Conservation (phyloP, 2,888 invertebrate genomes). For the Nephrocerus scutellatus region DNA sequence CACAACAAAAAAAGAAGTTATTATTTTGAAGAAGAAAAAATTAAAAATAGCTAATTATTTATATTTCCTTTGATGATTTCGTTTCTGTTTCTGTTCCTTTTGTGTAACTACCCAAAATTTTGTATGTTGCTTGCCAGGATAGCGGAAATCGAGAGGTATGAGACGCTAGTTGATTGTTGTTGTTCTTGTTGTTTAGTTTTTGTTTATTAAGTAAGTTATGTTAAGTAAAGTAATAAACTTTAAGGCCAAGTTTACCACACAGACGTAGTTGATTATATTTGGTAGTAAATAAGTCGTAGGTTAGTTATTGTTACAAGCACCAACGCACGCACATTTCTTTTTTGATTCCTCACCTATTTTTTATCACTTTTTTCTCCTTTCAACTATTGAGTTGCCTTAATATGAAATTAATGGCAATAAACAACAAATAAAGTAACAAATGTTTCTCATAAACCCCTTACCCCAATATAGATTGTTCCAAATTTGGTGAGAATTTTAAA, state of each 20-base stretch:
- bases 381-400: too few species aligned
- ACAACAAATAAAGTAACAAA: too few species aligned
- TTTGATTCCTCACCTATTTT: too few species aligned
- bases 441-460: too few species aligned
- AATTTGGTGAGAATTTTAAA: slow-evolving; percentile 97
- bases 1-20: slow-evolving; percentile 19
- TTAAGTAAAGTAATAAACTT: slow-evolving; percentile 2
- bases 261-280: neutral
- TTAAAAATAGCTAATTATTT: neutral
- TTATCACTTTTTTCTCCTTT: too few species aligned
- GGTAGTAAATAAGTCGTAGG: neutral
- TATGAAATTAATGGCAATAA: too few species aligned
- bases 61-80: neutral
- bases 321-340: too few species aligned
- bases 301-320: too few species aligned
- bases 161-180: slow-evolving; percentile 44
- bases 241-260: neutral
- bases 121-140: slow-evolving; percentile 53
- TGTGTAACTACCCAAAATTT: slow-evolving; percentile 7
- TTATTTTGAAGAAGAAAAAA: slow-evolving; percentile 19
- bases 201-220: too few species aligned
- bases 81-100: neutral
- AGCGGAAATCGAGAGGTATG: slow-evolving; percentile 67
- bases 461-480: slow-evolving; percentile 84
- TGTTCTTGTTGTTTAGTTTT: slow-evolving; percentile 24